These are phyloP conservation scores for Psittacula cyanocephala DNA, from an alignment of 2,113 vertebrate genomes.

Conservation along the genomic window DNA sequence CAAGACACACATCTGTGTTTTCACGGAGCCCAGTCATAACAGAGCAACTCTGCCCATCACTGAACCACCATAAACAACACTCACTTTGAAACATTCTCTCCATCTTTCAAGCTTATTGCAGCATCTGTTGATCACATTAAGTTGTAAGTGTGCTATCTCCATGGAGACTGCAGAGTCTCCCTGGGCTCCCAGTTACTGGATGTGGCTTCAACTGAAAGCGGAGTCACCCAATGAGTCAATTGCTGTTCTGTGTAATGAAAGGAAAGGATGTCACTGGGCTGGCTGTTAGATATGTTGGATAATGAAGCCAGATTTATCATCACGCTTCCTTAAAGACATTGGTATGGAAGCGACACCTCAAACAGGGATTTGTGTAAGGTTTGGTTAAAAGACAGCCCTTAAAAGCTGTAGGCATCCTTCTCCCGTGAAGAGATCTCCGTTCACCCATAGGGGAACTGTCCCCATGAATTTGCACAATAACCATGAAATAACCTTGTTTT, in stretches of 20 bases:
- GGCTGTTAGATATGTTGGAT: background rate
- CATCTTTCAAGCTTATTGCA: constrained; percentile 54
- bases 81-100: constrained; percentile 34
- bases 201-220: constrained; percentile 5
- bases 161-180: constrained; percentile 62
- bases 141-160: constrained; percentile 69
- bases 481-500: background rate
- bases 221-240: constrained; percentile 26
- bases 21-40: background rate
- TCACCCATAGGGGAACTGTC: background rate
- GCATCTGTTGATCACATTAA: constrained; percentile 64
- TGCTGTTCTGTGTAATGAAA: background rate
- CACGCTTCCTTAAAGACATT: background rate
- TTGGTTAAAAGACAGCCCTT: background rate
- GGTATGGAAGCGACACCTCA: background rate
- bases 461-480: background rate
- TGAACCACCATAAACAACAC: constrained; percentile 22
- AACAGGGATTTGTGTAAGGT: background rate
- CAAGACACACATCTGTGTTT: background rate
- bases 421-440: background rate
- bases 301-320: background rate
- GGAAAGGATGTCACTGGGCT: background rate
- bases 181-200: constrained; percentile 32
- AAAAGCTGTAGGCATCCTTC: background rate
- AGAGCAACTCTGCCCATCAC: constrained; percentile 17